Evolutionary conservation across 1,140 invertebrate genomes (phyloP).

Genomic region (Akabosia matsudoensis): DNA sequence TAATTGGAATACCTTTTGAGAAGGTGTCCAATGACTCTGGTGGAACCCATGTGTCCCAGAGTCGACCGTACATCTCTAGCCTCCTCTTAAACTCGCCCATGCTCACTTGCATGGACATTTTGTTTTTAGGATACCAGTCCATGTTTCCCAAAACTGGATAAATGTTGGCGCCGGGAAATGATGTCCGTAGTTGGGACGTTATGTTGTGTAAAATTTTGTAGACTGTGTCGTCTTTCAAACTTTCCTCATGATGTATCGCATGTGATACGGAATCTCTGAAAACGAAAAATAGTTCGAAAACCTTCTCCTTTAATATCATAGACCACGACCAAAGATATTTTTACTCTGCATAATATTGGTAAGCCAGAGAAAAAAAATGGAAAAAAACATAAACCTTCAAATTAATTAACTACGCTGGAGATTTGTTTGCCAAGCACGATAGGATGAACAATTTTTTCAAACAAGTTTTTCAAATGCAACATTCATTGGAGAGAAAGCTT

Average conservation of each 20-base stretch:
- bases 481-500: too few relatives aligned
- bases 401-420: too few relatives aligned
- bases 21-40: conserved; percentile 73
- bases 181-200: conserved; percentile 68
- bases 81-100: conserved; percentile 48
- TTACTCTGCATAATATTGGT: too few relatives aligned
- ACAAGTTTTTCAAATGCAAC: too few relatives aligned
- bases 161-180: conserved; percentile 75
- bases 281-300: conserved; percentile 37
- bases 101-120: conserved; percentile 50
- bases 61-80: conserved; percentile 54
- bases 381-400: too few relatives aligned
- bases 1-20: conserved; percentile 60
- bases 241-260: conserved; percentile 53
- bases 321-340: too few relatives aligned
- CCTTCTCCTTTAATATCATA: too few relatives aligned
- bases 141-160: conserved; percentile 78
- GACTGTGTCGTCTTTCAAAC: conserved; percentile 60
- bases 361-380: too few relatives aligned
- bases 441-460: too few relatives aligned
- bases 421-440: too few relatives aligned
- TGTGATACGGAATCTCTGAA: conserved; percentile 63
- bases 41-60: conserved; percentile 78
- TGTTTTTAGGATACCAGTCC: conserved; percentile 56
- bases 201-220: conserved; percentile 70